phyloP scores from a whole-genome alignment of 2,113 vertebrate species.

The Blennius ocellaris region DNA sequence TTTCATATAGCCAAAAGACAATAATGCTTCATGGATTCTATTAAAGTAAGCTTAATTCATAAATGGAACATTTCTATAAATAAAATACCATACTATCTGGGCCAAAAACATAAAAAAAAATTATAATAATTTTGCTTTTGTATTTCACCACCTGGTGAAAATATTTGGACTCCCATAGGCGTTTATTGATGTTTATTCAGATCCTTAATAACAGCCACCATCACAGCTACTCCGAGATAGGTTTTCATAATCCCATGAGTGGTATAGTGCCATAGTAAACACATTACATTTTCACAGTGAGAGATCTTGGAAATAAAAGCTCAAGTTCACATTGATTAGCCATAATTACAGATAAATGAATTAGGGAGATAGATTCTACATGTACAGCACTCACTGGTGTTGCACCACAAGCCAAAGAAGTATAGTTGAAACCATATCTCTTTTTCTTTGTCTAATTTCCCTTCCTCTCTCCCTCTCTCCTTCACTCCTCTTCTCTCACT shows the following conservation, averaged over 20 bases:
- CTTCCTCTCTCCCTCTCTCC: neutral
- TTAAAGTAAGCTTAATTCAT: conserved; percentile 14
- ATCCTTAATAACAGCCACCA: conserved; percentile 10
- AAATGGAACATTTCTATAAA: conserved; percentile 49
- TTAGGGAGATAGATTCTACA: neutral
- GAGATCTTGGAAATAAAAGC: too few relatives aligned
- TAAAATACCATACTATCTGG: conserved; percentile 39
- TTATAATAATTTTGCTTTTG: conserved; percentile 37
- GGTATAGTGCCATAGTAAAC: conserved; percentile 5
- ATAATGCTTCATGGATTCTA: neutral
- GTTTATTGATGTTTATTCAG: conserved; percentile 36
- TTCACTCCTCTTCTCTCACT: conserved; percentile 12
- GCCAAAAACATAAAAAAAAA: too few relatives aligned
- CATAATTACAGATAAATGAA: neutral
- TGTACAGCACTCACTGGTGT: neutral
- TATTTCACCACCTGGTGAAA: conserved; percentile 61
- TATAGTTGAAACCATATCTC: conserved; percentile 13
- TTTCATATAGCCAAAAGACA: conserved; percentile 53
- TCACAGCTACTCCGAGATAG: conserved; percentile 2
- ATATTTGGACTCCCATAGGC: conserved; percentile 51
- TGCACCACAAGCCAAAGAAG: conserved; percentile 18
- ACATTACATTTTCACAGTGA: neutral
- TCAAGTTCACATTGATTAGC: neutral
- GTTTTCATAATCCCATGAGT: conserved; percentile 2
- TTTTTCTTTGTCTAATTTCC: conserved; percentile 38